Percentiles rank a stretch among this genome's conserved stretches.
Evolutionary conservation across 2,113 vertebrate species (phyloP).

Genomic region (Empidonax alnorum): DNA sequence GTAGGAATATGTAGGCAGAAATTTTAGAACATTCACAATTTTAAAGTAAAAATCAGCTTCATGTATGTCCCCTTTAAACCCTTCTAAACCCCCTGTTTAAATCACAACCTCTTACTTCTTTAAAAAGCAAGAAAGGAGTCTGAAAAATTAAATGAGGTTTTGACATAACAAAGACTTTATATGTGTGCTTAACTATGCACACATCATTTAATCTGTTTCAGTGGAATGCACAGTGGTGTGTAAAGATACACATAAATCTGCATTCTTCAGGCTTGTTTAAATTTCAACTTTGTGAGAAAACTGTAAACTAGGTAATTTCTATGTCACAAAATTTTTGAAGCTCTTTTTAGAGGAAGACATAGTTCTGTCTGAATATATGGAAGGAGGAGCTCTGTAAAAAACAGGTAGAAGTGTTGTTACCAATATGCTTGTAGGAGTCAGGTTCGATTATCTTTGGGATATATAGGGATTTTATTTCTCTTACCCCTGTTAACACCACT

Average conservation of each 20-base stretch:
- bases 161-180: background rate
- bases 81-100: background rate
- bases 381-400: background rate
- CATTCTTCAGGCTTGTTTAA: background rate
- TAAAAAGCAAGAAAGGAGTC: background rate
- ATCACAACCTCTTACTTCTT: background rate
- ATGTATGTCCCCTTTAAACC: rapidly evolving
- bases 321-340: background rate
- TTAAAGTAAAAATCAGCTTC: background rate
- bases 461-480: background rate
- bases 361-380: background rate
- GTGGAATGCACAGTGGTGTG: background rate
- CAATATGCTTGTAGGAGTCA: background rate
- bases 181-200: background rate
- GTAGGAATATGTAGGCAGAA: background rate
- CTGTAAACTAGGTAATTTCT: background rate
- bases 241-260: background rate
- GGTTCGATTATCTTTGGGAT: background rate
- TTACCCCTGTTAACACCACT: background rate
- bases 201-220: background rate
- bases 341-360: background rate
- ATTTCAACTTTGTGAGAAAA: background rate
- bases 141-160: background rate
- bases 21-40: background rate
- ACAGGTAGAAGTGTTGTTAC: background rate